Evolutionary conservation across 2,888 invertebrate species (phyloP).

Genomic region (Dinocampus coccinellae): DNA sequence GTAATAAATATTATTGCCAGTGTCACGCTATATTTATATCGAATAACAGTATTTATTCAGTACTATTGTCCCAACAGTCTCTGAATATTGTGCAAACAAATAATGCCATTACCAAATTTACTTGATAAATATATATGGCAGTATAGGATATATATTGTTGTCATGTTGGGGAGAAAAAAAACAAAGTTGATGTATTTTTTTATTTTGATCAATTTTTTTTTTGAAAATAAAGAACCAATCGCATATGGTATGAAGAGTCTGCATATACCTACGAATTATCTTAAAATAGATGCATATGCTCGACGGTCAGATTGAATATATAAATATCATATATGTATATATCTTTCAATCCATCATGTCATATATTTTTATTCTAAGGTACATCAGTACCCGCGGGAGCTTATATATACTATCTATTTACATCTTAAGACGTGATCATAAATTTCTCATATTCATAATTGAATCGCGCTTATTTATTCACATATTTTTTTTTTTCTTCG

Average conservation of each 20-base stretch:
- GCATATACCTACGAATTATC: too few species aligned
- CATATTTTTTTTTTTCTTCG: neutral
- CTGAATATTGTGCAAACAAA: too few species aligned
- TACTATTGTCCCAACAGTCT: too few species aligned
- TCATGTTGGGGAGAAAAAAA: too few species aligned
- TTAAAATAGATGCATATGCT: constrained; percentile 61
- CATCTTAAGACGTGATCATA: constrained; percentile 18
- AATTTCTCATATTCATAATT: constrained; percentile 9
- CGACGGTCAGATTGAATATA: constrained; percentile 35
- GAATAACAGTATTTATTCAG: constrained; percentile 6
- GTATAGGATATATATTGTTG: too few species aligned
- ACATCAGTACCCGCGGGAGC: constrained; percentile 38
- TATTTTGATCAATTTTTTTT: too few species aligned
- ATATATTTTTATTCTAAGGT: neutral
- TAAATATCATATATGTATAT: constrained; percentile 8
- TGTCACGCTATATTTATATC: constrained; percentile 3
- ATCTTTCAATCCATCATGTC: constrained; percentile 7
- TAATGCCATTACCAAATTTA: too few species aligned
- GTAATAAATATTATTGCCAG: neutral
- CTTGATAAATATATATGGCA: too few species aligned
- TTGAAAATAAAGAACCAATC: too few species aligned
- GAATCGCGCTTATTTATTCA: too few species aligned
- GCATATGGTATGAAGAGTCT: constrained; percentile 15
- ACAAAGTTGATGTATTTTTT: too few species aligned
- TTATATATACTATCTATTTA: constrained; percentile 30